Evolutionary conservation across 2,888 invertebrate species (phyloP).

Genomic region (Nemurella pictetii): DNA sequence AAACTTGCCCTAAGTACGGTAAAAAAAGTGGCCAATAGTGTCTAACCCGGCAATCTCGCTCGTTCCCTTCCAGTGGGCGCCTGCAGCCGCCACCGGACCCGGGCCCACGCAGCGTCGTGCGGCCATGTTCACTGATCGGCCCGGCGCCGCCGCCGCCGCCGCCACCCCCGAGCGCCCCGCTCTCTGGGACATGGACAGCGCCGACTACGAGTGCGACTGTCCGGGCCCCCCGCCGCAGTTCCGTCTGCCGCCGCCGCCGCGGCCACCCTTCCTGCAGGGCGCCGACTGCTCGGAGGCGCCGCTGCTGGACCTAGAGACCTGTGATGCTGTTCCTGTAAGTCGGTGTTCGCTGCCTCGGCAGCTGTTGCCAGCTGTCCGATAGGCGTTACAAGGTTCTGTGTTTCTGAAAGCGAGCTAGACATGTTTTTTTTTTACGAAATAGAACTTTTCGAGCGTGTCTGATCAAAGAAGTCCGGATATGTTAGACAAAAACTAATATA

Average conservation of each 20-base stretch:
- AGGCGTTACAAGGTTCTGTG: no score
- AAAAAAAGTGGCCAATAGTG: no score
- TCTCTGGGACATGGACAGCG: constrained; percentile 71
- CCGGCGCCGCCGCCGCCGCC: constrained; percentile 31
- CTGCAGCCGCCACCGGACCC: neutral
- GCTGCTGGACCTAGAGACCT: constrained; percentile 71
- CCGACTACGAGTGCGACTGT: constrained; percentile 75
- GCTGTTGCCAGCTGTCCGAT: no score
- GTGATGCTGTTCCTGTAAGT: constrained; percentile 76
- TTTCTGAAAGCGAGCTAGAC: no score
- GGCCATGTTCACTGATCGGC: constrained; percentile 16
- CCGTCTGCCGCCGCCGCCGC: constrained; percentile 71
- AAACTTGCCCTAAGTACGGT: no score
- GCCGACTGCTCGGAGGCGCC: constrained; percentile 71
- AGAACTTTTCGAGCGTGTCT: no score
- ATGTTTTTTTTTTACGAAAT: no score
- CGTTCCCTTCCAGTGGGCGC: neutral
- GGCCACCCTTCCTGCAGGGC: constrained; percentile 71
- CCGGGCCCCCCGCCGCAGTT: constrained; percentile 71
- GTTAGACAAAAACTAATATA: no score
- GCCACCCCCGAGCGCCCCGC: constrained; percentile 38
- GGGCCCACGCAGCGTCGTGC: neutral
- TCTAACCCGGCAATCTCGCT: neutral
- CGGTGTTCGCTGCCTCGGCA: no score
- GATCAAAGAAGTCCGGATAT: no score